Percentiles rank a stretch among this genome's conserved stretches.
phyloP scores from a whole-genome alignment of 2,888 invertebrate species.

The Yponomeuta malinellus region DNA sequence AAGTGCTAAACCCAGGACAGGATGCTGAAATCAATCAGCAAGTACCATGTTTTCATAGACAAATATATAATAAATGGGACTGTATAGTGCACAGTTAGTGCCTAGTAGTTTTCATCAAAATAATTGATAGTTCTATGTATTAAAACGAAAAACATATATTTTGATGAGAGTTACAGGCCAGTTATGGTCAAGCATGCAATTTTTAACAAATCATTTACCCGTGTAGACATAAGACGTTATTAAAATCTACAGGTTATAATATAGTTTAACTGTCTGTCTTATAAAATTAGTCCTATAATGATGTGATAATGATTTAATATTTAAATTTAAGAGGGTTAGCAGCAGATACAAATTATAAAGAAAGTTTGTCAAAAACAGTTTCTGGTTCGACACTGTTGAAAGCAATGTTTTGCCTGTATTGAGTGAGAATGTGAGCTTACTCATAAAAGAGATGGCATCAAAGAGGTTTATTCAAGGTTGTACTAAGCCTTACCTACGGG shows the following conservation, averaged over 20 bases:
- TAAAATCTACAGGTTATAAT: not conserved
- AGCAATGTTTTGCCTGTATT: too few species aligned
- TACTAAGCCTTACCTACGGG: too few species aligned
- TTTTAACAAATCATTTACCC: not conserved
- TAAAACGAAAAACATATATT: not conserved
- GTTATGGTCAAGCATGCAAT: not conserved
- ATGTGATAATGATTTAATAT: constrained; percentile 9
- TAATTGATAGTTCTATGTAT: too few species aligned
- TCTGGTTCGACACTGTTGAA: too few species aligned
- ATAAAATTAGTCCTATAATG: constrained; percentile 12
- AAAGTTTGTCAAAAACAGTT: not conserved
- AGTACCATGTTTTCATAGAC: too few species aligned
- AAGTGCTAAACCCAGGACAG: not conserved
- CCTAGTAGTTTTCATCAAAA: too few species aligned
- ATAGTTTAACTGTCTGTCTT: constrained; percentile 5
- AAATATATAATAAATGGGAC: too few species aligned
- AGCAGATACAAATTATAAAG: not conserved
- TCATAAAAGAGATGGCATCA: too few species aligned
- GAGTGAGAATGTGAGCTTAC: too few species aligned
- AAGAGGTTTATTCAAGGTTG: too few species aligned
- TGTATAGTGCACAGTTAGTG: too few species aligned
- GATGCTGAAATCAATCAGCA: not conserved
- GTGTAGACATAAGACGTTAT: not conserved
- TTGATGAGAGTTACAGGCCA: not conserved
- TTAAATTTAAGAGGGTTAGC: not conserved